Evolutionary conservation across 2,113 vertebrate genomes (phyloP), one percentile per base, ranked within the genome.

Genomic region (Tetraodon nigroviridis): DNA sequence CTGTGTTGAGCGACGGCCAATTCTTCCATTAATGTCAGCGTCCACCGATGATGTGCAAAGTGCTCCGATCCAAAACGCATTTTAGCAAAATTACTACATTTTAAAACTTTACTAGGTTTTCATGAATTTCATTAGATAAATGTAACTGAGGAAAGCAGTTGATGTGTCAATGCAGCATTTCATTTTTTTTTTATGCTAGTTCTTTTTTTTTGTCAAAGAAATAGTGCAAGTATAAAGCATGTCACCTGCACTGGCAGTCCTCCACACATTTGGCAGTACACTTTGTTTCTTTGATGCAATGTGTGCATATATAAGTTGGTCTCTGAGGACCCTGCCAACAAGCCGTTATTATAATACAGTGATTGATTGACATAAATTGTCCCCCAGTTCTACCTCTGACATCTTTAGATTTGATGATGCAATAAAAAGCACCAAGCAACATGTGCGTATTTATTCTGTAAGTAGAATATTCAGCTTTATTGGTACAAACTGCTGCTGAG

Each of bases 401-500:
- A 76, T 61, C 24, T 79, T 75, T 22, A 15, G 45, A 69, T 63
- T 67, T 54, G 57, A 76, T 54, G 69, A 70, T 64, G 62, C 59
- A 55, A 55, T 62, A 57, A 56, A 67, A 37, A 58, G 56, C 55
- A 17, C 50, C 54, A 13, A 57, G 46, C 17, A 62, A 27, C 5
- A 58, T 21, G 21, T 62, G 51, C 50, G 50, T 27, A 58, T 67
- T 74, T 58, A 69, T 50, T 56, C 57, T 50, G 22, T 20, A 46
- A 68, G 29, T 14, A 16, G 27, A 72, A 27, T 13, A 53, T 58
- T 21, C 40, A 49, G 29, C 22, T 59, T 61, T 2, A 1, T 37
- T 37, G 53, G 27, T 40, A 64, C 20, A 50, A 41, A 16, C 27
- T 52, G 19, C 14, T 1, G 10, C 42, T 17, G 7, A 64, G 58